A percentile compares a stretch with the other conserved stretches of the same genome.
phyloP scores from a whole-genome alignment of 2,113 vertebrate genomes.

The Ramphastos sulfuratus region DNA sequence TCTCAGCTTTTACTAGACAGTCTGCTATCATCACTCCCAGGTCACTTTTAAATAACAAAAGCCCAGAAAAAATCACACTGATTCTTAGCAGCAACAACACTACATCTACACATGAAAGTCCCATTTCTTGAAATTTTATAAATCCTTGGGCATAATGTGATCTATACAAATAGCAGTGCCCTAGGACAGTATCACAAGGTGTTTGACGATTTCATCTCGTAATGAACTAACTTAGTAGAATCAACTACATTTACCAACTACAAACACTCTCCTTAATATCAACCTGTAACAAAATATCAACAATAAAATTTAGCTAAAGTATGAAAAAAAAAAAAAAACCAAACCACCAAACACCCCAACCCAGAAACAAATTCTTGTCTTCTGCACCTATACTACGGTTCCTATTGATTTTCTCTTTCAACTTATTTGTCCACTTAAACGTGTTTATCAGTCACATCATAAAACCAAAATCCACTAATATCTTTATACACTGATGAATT shows the following conservation, averaged over 20 bases:
- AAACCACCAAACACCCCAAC: too few species aligned
- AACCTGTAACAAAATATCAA: background rate
- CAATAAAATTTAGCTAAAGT: background rate
- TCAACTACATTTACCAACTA: background rate
- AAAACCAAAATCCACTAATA: background rate
- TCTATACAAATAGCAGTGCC: background rate
- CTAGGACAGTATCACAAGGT: background rate
- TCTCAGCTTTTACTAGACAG: background rate
- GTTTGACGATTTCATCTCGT: background rate
- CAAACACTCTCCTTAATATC: background rate
- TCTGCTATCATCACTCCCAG: background rate
- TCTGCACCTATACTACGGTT: background rate
- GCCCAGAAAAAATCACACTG: background rate
- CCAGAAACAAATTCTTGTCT: background rate
- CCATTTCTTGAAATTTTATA: background rate
- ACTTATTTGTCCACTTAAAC: background rate
- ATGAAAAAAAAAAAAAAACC: background rate
- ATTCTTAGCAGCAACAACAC: background rate
- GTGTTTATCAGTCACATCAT: rapidly evolving
- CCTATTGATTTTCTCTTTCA: background rate
- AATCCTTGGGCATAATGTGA: background rate
- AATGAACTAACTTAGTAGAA: background rate
- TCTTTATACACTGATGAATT: background rate
- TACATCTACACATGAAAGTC: background rate
- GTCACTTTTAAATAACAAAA: background rate